A percentile compares a stretch with the other conserved stretches of the same genome.
Evolutionary conservation across 2,113 vertebrate genomes (phyloP).

Genomic region (Heterotilapia buettikoferi): DNA sequence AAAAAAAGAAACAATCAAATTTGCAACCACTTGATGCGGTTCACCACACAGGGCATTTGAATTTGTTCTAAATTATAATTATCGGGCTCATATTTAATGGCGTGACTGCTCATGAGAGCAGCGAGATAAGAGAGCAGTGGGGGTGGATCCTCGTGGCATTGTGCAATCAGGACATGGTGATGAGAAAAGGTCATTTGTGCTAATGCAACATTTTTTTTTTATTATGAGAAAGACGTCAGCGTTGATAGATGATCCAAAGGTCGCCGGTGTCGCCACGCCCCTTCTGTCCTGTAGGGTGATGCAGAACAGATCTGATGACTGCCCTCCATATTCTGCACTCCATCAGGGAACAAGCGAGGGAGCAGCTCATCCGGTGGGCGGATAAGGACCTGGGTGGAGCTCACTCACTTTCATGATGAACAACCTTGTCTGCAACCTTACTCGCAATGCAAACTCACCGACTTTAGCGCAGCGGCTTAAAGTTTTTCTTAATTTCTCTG

Average conservation of each 20-base stretch:
- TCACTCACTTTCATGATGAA: constrained; percentile 12
- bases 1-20: not conserved
- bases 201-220: constrained; percentile 59
- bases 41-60: not conserved
- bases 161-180: constrained; percentile 48
- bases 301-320: constrained; percentile 50
- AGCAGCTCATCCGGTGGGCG: constrained; percentile 25
- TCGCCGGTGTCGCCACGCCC: constrained; percentile 43
- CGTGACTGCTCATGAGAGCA: not conserved
- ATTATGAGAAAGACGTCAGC: constrained; percentile 26
- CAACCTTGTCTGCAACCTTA: constrained; percentile 15
- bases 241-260: constrained; percentile 55
- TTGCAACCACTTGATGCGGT: not conserved
- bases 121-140: not conserved
- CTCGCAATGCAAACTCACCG: not conserved
- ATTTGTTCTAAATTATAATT: constrained; percentile 9
- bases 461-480: not conserved
- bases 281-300: constrained; percentile 38
- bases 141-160: constrained; percentile 25
- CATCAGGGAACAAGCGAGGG: constrained; percentile 3
- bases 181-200: constrained; percentile 60
- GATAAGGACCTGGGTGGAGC: constrained; percentile 23
- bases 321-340: not conserved
- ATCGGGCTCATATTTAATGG: constrained; percentile 6
- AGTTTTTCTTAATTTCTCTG: not conserved